These are phyloP conservation scores for Meloidogyne chitwoodi DNA, from an alignment of 1,140 invertebrate genomes.

Conservation along the genomic window DNA sequence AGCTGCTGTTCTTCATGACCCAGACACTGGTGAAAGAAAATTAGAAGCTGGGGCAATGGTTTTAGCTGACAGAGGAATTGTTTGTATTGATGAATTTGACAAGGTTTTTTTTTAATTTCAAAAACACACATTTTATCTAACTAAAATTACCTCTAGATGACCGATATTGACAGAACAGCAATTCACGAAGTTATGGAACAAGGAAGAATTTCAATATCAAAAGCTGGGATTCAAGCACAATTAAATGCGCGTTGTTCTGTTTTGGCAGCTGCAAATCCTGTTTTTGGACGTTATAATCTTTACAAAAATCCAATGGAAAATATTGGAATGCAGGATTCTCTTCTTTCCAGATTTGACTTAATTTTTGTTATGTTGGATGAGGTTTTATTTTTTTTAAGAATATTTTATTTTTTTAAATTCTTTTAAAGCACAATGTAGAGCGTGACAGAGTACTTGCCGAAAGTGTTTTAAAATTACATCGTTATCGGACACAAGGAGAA, in stretches of 20 bases:
- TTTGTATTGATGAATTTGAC: conserved; percentile 99
- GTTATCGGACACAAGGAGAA: conserved; percentile 78
- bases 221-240: conserved; percentile 95
- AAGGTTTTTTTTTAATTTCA: conserved; percentile 66
- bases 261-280: conserved; percentile 97
- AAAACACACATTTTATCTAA: not conserved
- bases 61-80: conserved; percentile 91
- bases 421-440: conserved; percentile 75
- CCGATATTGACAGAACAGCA: conserved; percentile 95
- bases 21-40: conserved; percentile 78
- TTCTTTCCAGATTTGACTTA: conserved; percentile 96
- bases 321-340: conserved; percentile 93
- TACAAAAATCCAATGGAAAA: conserved; percentile 99
- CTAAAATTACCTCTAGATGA: conserved; percentile 74
- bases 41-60: conserved; percentile 99
- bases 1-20: conserved; percentile 91
- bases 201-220: conserved; percentile 87
- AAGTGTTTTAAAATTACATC: conserved; percentile 93
- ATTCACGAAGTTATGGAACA: conserved; percentile 88
- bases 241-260: conserved; percentile 96
- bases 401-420: not conserved
- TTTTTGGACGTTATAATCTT: conserved; percentile 94
- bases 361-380: conserved; percentile 93
- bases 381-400: conserved; percentile 54
- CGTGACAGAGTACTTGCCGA: conserved; percentile 86